Evolutionary conservation across 2,113 vertebrate species (phyloP), one percentile per base, ranked within the genome.

Genomic region (Paramisgurnus dabryanus): DNA sequence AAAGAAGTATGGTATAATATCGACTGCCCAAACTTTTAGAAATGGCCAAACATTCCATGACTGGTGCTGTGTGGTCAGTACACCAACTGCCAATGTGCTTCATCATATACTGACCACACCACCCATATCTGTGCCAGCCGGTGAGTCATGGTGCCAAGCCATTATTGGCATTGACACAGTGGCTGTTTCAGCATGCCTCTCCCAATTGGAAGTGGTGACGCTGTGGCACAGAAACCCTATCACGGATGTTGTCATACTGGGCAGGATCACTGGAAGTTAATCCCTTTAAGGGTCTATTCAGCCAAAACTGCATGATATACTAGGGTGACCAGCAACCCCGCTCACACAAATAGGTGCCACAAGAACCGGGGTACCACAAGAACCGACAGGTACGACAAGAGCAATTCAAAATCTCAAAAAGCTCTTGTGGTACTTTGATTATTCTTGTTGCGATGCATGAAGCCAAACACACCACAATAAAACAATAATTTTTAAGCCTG

Each of bases 141-240:
- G 40, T 7, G 22, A 13, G 15, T 18, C 9, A 43, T 7, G 22
- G 27, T 58, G 49, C 71, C 41, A 67, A 18, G n/a, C n/a, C 13
- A 15, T 41, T 66, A 18, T 64, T 50, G 45, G 39, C 65, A 22
- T 43, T 50, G 57, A 10, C 18, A 22, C 39, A 40, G 45, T 72
- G 67, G 41, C 84, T 85, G 84, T 88, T 82, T 67, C 76, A 78
- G 74, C 84, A 87, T 85, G 88, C 83, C 76, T 84, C 82, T 82
- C 85, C 89, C 88, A 87, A 89, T 90, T 91, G 89, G 81, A 88
- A 67, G 65, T 83, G 84, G 82, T 86, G 82, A 72, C 82, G 76
- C 41, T 78, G 57, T 82, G 57, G 85, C 85, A 78, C 34, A 82
- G 64, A 68, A 39, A 64, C 72, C 39, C 45, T 67, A 69, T 73